Evolutionary conservation across 2,113 vertebrate genomes (phyloP).

Genomic region (Myotis yumanensis): DNA sequence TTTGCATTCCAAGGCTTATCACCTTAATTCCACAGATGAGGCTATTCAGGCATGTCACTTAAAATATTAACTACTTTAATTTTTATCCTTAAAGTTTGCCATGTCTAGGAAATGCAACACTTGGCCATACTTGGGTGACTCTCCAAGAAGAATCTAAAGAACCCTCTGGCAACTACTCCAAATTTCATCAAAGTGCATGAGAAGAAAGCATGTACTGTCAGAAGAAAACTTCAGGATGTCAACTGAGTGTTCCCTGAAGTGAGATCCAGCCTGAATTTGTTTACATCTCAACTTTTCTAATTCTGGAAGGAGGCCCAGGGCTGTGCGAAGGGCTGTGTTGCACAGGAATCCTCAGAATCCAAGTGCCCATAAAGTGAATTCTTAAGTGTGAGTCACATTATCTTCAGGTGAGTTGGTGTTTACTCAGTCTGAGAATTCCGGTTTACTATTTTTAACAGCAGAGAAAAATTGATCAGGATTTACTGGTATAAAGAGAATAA

Average conservation of each 20-base stretch:
- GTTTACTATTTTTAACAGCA: constrained; percentile 43
- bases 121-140: not conserved
- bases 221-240: constrained; percentile 53
- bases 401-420: constrained; percentile 59
- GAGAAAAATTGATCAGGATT: not conserved
- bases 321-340: constrained; percentile 18
- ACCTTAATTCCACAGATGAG: constrained; percentile 53
- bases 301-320: constrained; percentile 69
- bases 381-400: constrained; percentile 64
- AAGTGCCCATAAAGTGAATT: constrained; percentile 58
- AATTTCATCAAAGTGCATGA: constrained; percentile 35
- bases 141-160: not conserved
- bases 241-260: not conserved
- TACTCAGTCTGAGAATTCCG: constrained; percentile 52
- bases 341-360: not conserved
- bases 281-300: constrained; percentile 51
- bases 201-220: not conserved
- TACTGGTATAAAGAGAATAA: not conserved
- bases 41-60: constrained; percentile 20
- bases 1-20: constrained; percentile 36
- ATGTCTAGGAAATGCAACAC: constrained; percentile 25
- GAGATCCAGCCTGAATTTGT: constrained; percentile 55
- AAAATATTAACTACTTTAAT: not conserved
- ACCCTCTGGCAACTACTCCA: constrained; percentile 30
- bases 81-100: constrained; percentile 23